Evolutionary conservation across 2,888 invertebrate genomes (phyloP).

Genomic region (Listrodromus nycthemerus): DNA sequence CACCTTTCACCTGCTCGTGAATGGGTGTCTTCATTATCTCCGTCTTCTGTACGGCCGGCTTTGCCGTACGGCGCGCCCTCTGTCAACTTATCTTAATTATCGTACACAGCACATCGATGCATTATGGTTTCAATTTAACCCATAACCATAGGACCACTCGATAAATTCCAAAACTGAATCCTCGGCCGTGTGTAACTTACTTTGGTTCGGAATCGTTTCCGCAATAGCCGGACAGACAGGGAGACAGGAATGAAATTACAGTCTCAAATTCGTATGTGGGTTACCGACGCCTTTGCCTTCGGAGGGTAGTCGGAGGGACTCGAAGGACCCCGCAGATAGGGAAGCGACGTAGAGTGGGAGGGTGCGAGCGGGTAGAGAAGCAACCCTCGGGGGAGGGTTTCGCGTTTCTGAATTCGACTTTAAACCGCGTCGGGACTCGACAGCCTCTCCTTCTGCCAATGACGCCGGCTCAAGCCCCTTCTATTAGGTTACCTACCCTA

Average conservation of each 20-base stretch:
- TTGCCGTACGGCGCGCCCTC: not conserved
- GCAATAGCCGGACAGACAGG: constrained; percentile 59
- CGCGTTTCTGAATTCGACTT: constrained; percentile 81
- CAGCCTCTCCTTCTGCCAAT: constrained; percentile 82
- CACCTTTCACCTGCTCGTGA: not conserved
- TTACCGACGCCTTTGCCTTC: constrained; percentile 65
- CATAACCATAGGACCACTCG: not conserved
- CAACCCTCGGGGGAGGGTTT: constrained; percentile 76
- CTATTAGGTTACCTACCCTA: constrained; percentile 83
- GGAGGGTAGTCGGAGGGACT: constrained; percentile 58
- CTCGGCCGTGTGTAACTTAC: constrained; percentile 20
- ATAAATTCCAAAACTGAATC: not conserved
- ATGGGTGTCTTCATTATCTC: not conserved
- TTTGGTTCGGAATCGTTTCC: constrained; percentile 38
- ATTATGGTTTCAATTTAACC: too few species aligned
- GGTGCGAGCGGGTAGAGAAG: constrained; percentile 40
- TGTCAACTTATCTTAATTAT: not conserved
- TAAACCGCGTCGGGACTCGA: constrained; percentile 81
- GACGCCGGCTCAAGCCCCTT: constrained; percentile 82
- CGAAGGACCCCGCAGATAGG: constrained; percentile 55
- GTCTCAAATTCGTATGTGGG: constrained; percentile 69
- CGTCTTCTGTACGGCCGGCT: not conserved
- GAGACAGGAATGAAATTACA: constrained; percentile 66
- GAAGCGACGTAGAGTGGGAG: constrained; percentile 36
- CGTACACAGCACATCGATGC: too few species aligned